phyloP scores from a whole-genome alignment of 2,797 vertebrate genomes.

The Paratrypauchen microcephalus region DNA sequence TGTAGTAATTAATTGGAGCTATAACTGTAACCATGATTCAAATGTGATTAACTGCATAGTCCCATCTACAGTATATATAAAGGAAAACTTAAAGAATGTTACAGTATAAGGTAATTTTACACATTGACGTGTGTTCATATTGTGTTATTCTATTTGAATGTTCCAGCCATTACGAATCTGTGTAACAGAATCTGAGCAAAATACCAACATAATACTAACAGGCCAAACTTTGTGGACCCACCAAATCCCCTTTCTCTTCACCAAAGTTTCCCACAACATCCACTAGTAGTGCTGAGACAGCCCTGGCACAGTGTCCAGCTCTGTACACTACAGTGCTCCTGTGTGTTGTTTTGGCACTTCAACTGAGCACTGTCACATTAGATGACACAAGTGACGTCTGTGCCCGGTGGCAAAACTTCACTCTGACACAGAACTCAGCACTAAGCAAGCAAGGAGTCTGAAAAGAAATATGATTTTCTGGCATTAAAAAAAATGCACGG shows the following conservation, averaged over 20 bases:
- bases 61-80: no score
- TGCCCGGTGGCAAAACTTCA: constrained; percentile 42
- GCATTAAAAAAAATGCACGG: background rate
- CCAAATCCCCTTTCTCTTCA: constrained; percentile 30
- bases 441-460: constrained; percentile 7
- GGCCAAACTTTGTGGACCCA: constrained; percentile 30
- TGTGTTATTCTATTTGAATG: no score
- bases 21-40: no score
- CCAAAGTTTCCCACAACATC: constrained; percentile 55
- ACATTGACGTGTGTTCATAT: no score
- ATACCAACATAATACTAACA: constrained; percentile 23
- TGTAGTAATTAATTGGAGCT: no score
- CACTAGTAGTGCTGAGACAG: constrained; percentile 21
- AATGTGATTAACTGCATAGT: no score
- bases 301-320: constrained; percentile 38
- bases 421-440: constrained; percentile 25
- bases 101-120: no score
- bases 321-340: constrained; percentile 40
- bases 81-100: no score
- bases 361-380: constrained; percentile 36
- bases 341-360: constrained; percentile 54
- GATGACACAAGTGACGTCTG: constrained; percentile 38
- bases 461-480: background rate
- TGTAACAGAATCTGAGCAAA: background rate
- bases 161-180: background rate